phyloP scores from a whole-genome alignment of 2,113 vertebrate genomes.

The Pholis gunnellus region DNA sequence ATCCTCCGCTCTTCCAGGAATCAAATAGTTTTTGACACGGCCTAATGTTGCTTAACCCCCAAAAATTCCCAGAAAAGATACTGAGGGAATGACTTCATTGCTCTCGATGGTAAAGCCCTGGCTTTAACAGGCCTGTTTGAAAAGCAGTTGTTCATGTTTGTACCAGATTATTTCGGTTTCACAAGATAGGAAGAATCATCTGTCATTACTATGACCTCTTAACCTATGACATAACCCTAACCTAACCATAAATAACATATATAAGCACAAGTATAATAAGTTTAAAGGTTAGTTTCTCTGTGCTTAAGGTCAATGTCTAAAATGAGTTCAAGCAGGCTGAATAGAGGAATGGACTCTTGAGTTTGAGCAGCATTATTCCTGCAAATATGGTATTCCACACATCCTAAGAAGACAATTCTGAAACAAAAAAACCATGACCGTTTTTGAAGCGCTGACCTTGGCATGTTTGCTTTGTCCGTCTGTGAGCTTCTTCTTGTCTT shows the following conservation, averaged over 20 bases:
- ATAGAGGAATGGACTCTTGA: neutral
- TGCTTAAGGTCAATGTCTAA: neutral
- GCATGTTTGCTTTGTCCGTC: conserved; percentile 36
- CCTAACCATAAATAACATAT: neutral
- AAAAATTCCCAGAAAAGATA: neutral
- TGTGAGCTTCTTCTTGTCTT: conserved; percentile 9
- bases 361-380: neutral
- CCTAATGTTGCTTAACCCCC: neutral
- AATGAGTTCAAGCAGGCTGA: neutral
- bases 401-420: neutral
- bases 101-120: no score
- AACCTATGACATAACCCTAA: neutral
- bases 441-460: conserved; percentile 46
- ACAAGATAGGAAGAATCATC: neutral
- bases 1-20: neutral
- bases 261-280: neutral
- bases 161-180: neutral
- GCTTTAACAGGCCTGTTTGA: neutral
- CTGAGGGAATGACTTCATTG: neutral
- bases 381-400: neutral
- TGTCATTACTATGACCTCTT: neutral
- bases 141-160: neutral
- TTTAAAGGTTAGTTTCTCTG: neutral
- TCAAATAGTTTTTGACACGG: neutral
- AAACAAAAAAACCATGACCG: neutral